Base-by-base conservation (phyloP, 2,113 vertebrate species). In the Atrichornis clamosus region DNA sequence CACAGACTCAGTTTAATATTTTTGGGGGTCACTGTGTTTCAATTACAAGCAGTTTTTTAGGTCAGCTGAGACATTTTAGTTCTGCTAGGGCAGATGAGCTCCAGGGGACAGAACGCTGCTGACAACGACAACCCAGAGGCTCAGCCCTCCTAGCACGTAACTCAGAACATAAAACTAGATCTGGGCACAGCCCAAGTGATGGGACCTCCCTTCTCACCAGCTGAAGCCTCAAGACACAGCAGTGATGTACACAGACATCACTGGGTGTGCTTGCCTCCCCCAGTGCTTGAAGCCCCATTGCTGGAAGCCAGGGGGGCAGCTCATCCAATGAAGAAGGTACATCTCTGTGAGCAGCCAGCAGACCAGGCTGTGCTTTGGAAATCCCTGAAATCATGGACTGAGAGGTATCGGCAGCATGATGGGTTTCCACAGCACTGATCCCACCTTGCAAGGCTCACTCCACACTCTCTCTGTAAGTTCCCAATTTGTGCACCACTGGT, bases 1-100 rank as follows among this genome's bases (percentile, higher is more conserved):
- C 30, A 81, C 33, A 70, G 69, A 32, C 27, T 65, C 56, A 17
- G 62, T 95, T 92, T 93, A 97, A 86, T 76, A 95, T 94, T 94
- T 87, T 90, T 78, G 59, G 72, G 16, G 50, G 24, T 16, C 10
- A 15, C 64, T 62, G 35, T 47, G 59, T 83, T 89, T 91, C 56
- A 84, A 50, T 68, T 4, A 1, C 32, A 62, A 89, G 49, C 56
- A 73, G 49, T 39, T 87, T 96, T 91, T 87, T 16, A 94, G 64
- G 56, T 95, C 89, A 96, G 52, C 47, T 69, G 64, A 63, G 75
- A 93, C 15, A 33, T 78, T 87, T 75, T 59, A 91, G 59, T 63
- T 96, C 62, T 87, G 52, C 63, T 68, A 41, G 52, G 76, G 30
- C 44, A 82, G 56, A 55, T 69, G 33, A 70, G 55, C 28, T 64